phyloP scores from a whole-genome alignment of 92 coral and sea anemone species.

The Diadumene lineata region DNA sequence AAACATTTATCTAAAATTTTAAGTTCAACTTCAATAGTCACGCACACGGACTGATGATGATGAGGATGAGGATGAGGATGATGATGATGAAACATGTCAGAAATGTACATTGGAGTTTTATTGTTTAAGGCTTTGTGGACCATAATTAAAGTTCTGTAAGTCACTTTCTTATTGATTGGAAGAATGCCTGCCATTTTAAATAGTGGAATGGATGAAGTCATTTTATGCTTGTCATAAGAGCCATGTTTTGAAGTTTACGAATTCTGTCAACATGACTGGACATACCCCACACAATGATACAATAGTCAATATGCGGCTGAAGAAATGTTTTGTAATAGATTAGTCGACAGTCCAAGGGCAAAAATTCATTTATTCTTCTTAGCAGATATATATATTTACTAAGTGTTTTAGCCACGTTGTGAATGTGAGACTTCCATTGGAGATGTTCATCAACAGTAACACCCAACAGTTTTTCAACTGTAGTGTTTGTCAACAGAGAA shows the following conservation, averaged over 20 bases:
- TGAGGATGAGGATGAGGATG: too few species aligned
- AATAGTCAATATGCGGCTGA: constrained; percentile 31
- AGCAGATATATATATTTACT: constrained; percentile 20
- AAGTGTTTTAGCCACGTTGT: constrained; percentile 15
- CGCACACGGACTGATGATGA: too few species aligned
- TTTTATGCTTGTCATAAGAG: constrained; percentile 18
- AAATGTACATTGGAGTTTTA: constrained; percentile 9
- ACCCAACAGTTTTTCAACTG: constrained; percentile 2
- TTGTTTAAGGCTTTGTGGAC: constrained; percentile 20
- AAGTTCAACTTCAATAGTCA: too few species aligned
- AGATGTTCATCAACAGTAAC: constrained; percentile 30
- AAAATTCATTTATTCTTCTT: constrained; percentile 20
- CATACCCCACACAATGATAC: constrained; percentile 29
- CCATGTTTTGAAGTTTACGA: constrained; percentile 27
- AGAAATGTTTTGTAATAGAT: constrained; percentile 19
- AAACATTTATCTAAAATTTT: too few species aligned
- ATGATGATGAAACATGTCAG: constrained; percentile 22
- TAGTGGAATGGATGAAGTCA: not conserved
- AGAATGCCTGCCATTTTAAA: not conserved
- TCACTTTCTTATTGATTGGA: not conserved
- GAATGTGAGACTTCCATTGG: constrained; percentile 25
- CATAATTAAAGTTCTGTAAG: not conserved
- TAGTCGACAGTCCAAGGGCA: constrained; percentile 21
- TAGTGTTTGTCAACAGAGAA: not conserved
- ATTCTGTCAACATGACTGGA: constrained; percentile 27